A percentile compares a stretch with the other conserved stretches of the same genome.
These are phyloP conservation scores for Wasmannia auropunctata DNA, from an alignment of 1,140 invertebrate genomes.

Conservation along the genomic window DNA sequence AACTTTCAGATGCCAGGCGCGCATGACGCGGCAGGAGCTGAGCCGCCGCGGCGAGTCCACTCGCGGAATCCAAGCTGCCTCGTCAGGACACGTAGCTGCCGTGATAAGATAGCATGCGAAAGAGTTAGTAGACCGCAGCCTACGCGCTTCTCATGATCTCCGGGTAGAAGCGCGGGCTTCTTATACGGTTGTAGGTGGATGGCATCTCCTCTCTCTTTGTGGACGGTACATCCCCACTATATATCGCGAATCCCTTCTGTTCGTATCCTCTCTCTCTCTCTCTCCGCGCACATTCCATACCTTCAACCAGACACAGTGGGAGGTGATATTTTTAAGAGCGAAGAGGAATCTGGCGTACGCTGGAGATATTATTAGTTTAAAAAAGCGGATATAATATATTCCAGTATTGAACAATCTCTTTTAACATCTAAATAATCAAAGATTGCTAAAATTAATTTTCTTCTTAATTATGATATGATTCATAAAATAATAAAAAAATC, in stretches of 20 bases:
- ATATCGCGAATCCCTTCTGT: neutral
- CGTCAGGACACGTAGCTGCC: conserved; percentile 79
- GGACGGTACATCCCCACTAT: conserved; percentile 48
- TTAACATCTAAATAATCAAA: neutral
- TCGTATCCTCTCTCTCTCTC: neutral
- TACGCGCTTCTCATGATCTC: conserved; percentile 63
- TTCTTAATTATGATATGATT: neutral
- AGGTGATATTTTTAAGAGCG: neutral
- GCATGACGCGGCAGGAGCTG: conserved; percentile 64
- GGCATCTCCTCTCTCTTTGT: conserved; percentile 68
- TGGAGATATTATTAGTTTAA: neutral
- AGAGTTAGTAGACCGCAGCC: neutral
- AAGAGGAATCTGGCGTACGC: neutral
- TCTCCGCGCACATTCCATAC: neutral
- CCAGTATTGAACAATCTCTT: neutral
- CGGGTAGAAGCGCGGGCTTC: conserved; percentile 84
- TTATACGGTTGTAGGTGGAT: conserved; percentile 84
- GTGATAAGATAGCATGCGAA: conserved; percentile 55
- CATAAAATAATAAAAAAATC: neutral
- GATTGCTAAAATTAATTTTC: neutral
- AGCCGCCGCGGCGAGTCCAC: conserved; percentile 44
- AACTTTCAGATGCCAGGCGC: conserved; percentile 76
- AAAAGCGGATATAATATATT: neutral
- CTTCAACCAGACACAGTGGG: neutral
- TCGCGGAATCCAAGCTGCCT: conserved; percentile 69